Evolutionary conservation across 2,888 invertebrate species (phyloP), one percentile per base, ranked within the genome.

Genomic region (Acleris emargana): DNA sequence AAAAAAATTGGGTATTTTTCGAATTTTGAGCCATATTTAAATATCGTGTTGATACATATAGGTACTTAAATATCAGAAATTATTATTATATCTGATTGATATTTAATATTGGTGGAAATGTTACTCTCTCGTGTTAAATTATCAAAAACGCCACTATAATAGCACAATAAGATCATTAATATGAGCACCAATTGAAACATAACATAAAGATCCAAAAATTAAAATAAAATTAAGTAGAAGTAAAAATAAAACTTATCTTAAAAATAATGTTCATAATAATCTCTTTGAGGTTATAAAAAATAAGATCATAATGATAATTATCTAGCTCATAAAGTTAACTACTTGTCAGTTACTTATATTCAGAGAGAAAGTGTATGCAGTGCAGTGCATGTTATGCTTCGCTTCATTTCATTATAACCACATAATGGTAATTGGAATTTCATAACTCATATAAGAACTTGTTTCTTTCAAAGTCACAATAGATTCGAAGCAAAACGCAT

Each of bases 141-240:
- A 38, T 53, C 16, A 32, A 18, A 53, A 54, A 42, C 16, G 42
- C 42, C 38, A 49, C 53, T 45, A 47, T 47, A 11, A 25, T 38
- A 42, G 54, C 49, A 54, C 38, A 54, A n/a, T 17, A 51, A 55
- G 28, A 60, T 64, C 53, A 64, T 58, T 51, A 51, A 45, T 58
- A 58, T 54, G 50, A 64, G 64, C 64, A 64, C 64, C 59, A 51
- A 64, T 28, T 45, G 54, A 54, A 64, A 53, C 25, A 32, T 43
- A 62, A 52, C 58, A 32, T 32, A 57, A 43, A 25, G n/a, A 22
- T n/a, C 5, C 20, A 55, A 2, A 28, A 45, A 20, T 20, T 13
- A 13, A 54, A 22, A 16, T 20, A 9, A 16, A 16, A 42, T 42
- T 54, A 16, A 54, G 2, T 17, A 17, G 1, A 7, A 45, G 5